Conservation (phyloP, 2,797 vertebrate species). For the Chaetodon trifasciatus region DNA sequence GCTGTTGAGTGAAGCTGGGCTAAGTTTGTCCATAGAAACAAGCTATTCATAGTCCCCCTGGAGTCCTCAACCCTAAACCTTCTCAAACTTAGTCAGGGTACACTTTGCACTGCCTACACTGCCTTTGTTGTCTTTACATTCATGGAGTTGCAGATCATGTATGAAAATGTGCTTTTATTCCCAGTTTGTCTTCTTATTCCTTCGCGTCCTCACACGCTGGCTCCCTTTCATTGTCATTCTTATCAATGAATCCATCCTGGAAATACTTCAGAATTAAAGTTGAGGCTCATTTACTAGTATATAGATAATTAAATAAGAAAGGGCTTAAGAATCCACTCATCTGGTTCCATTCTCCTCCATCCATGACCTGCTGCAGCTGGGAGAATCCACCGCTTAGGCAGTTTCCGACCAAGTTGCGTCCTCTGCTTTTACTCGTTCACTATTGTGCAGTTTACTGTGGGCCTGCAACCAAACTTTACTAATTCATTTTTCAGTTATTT, state of each 20-base stretch:
- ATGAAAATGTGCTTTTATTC: not conserved
- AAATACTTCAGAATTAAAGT: not conserved
- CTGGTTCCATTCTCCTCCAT: not conserved
- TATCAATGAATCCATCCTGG: not conserved
- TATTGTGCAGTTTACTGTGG: too few relatives aligned
- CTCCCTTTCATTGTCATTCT: too few relatives aligned
- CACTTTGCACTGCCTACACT: constrained; percentile 2
- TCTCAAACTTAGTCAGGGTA: constrained; percentile 51
- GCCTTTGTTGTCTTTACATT: not conserved
- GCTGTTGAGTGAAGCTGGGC: constrained; percentile 69
- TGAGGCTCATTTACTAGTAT: not conserved
- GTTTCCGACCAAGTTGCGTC: not conserved
- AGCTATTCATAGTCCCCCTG: constrained; percentile 86
- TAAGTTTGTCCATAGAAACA: constrained; percentile 87
- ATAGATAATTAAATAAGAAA: not conserved
- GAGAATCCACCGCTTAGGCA: not conserved
- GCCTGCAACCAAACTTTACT: not conserved
- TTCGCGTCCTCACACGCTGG: too few relatives aligned
- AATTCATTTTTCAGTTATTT: not conserved
- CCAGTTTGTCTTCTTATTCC: not conserved
- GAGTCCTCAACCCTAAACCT: constrained; percentile 61
- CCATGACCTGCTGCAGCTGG: not conserved
- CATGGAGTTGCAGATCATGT: not conserved
- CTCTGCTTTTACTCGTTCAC: not conserved
- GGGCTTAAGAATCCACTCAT: too few relatives aligned